Percentiles rank a stretch among this genome's conserved stretches.
These are phyloP conservation scores for Sialia sialis DNA, from an alignment of 2,113 vertebrate species.

Conservation along the genomic window DNA sequence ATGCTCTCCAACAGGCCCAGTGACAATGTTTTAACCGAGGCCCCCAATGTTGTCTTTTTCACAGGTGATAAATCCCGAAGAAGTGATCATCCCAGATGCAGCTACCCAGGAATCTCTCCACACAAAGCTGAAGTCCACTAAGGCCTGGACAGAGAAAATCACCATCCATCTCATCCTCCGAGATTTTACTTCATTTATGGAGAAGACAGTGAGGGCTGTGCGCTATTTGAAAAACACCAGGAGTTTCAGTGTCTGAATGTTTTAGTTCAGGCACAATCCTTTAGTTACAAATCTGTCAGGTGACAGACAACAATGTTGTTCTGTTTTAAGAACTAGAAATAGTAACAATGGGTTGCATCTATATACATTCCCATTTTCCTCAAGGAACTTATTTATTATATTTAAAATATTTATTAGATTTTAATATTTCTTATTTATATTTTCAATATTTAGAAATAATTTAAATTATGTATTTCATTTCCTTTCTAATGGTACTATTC, in stretches of 20 bases:
- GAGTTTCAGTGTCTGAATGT: slow-evolving; percentile 29
- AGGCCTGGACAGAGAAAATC: slow-evolving; percentile 68
- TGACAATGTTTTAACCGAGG: not conserved
- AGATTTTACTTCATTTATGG: slow-evolving; percentile 74
- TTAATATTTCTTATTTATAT: slow-evolving; percentile 55
- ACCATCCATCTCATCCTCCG: slow-evolving; percentile 73
- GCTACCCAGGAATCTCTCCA: slow-evolving; percentile 34
- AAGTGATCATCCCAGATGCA: slow-evolving; percentile 14
- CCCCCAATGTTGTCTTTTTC: not conserved
- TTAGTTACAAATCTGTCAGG: slow-evolving; percentile 49
- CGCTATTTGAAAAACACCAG: slow-evolving; percentile 22
- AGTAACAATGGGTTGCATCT: slow-evolving; percentile 46
- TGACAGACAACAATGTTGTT: slow-evolving; percentile 70
- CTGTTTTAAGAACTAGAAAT: slow-evolving; percentile 72
- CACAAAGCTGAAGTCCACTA: not conserved
- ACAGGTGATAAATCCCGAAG: slow-evolving; percentile 66
- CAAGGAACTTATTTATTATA: slow-evolving; percentile 69
- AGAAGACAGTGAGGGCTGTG: slow-evolving; percentile 64
- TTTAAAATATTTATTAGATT: slow-evolving; percentile 67
- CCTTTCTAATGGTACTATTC: not conserved
- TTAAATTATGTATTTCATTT: slow-evolving; percentile 16
- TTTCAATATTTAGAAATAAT: slow-evolving; percentile 36
- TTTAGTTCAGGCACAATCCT: slow-evolving; percentile 60
- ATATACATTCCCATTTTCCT: slow-evolving; percentile 39
- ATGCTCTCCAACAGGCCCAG: not conserved